Evolutionary conservation across 2,113 vertebrate species (phyloP).

Genomic region (Xiphorhynchus elegans): DNA sequence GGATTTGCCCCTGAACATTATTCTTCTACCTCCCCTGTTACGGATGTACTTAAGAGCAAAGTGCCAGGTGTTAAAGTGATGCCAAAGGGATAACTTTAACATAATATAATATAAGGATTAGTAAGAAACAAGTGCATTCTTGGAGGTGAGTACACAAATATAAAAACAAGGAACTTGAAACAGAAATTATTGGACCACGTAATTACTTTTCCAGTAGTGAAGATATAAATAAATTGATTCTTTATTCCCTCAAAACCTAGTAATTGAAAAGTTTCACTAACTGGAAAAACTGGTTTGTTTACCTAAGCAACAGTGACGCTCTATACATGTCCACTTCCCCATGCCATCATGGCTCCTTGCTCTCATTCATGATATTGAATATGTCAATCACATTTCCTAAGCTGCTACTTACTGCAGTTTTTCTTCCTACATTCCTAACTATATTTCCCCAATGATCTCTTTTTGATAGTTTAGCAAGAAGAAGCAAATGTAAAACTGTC

Average conservation of each 20-base stretch:
- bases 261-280: background rate
- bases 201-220: background rate
- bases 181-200: background rate
- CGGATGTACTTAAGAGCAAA: background rate
- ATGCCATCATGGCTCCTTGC: background rate
- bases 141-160: background rate
- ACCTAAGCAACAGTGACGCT: background rate
- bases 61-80: background rate
- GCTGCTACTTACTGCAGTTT: background rate
- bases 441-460: background rate
- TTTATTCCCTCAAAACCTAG: background rate
- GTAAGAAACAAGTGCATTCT: background rate
- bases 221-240: background rate
- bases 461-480: background rate
- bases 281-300: background rate
- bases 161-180: background rate
- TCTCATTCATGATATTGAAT: background rate
- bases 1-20: background rate
- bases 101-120: background rate
- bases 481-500: background rate
- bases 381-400: background rate
- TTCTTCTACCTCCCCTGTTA: background rate
- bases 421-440: background rate
- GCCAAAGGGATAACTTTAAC: background rate
- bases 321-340: background rate